phyloP scores from a whole-genome alignment of 2,113 vertebrate species.

The Istiophorus platypterus region DNA sequence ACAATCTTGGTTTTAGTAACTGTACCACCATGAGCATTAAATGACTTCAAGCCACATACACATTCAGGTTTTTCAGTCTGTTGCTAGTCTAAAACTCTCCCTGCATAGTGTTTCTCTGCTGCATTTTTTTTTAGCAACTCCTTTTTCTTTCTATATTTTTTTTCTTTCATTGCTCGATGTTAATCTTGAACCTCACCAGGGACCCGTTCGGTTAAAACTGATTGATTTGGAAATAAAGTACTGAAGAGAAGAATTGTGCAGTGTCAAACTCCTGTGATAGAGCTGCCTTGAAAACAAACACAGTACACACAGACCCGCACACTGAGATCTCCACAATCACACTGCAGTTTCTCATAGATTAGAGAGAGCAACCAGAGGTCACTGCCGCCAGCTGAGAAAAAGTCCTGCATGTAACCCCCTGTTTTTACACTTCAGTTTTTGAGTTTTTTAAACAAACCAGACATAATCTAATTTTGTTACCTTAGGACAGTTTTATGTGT shows the following conservation, averaged over 20 bases:
- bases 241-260: slow-evolving; percentile 23
- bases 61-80: not conserved
- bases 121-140: not conserved
- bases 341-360: not conserved
- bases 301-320: slow-evolving; percentile 22
- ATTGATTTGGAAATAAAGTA: slow-evolving; percentile 53
- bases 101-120: not conserved
- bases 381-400: too few relatives aligned
- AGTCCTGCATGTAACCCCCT: too few relatives aligned
- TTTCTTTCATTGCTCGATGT: not conserved
- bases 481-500: too few relatives aligned
- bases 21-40: not conserved
- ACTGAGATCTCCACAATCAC: slow-evolving; percentile 11
- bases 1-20: slow-evolving; percentile 24
- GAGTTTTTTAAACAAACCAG: too few relatives aligned
- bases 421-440: too few relatives aligned
- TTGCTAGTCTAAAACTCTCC: not conserved
- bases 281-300: slow-evolving; percentile 32
- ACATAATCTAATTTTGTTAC: too few relatives aligned
- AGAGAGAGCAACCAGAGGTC: not conserved
- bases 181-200: slow-evolving; percentile 32
- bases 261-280: slow-evolving; percentile 18
- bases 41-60: slow-evolving; percentile 20
- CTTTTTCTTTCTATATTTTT: not conserved
- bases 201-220: slow-evolving; percentile 16